Evolutionary conservation across 2,797 vertebrate species (phyloP).

Genomic region (Harpagifer antarcticus): DNA sequence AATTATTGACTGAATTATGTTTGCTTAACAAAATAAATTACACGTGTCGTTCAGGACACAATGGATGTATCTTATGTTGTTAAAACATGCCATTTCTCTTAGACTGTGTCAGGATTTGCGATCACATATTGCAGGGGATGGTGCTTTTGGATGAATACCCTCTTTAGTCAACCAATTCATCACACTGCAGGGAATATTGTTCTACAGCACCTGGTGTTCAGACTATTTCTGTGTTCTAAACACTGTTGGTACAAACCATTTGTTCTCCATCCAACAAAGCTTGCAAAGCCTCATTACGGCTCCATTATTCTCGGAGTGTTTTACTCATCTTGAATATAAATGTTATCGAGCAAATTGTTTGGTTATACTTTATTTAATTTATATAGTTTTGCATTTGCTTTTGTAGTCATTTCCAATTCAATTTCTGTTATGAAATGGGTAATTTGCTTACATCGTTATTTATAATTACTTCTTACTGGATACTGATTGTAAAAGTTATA

Average conservation of each 20-base stretch:
- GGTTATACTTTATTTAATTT: no score
- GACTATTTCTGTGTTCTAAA: slow-evolving; percentile 85
- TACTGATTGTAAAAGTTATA: slow-evolving; percentile 23
- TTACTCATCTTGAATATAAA: slow-evolving; percentile 50
- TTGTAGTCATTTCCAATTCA: slow-evolving; percentile 40
- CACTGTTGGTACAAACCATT: slow-evolving; percentile 80
- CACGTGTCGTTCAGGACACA: slow-evolving; percentile 36
- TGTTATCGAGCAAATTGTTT: slow-evolving; percentile 33
- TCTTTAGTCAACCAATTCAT: slow-evolving; percentile 90
- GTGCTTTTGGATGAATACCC: slow-evolving; percentile 87
- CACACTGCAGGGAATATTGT: slow-evolving; percentile 89
- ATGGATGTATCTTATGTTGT: slow-evolving; percentile 44
- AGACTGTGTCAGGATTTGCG: slow-evolving; percentile 77
- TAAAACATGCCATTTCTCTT: slow-evolving; percentile 59
- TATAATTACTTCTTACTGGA: slow-evolving; percentile 15
- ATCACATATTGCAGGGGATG: slow-evolving; percentile 81
- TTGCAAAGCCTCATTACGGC: slow-evolving; percentile 69
- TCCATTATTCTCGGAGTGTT: slow-evolving; percentile 67
- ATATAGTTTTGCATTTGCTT: no score
- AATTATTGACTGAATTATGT: background rate
- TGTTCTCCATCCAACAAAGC: slow-evolving; percentile 79
- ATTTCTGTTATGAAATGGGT: slow-evolving; percentile 20
- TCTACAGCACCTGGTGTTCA: slow-evolving; percentile 89
- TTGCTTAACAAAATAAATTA: slow-evolving; percentile 37
- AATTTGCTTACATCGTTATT: slow-evolving; percentile 26